Evolutionary conservation across 1,140 invertebrate species (phyloP).

Genomic region (Trachymyrmex septentrionalis): DNA sequence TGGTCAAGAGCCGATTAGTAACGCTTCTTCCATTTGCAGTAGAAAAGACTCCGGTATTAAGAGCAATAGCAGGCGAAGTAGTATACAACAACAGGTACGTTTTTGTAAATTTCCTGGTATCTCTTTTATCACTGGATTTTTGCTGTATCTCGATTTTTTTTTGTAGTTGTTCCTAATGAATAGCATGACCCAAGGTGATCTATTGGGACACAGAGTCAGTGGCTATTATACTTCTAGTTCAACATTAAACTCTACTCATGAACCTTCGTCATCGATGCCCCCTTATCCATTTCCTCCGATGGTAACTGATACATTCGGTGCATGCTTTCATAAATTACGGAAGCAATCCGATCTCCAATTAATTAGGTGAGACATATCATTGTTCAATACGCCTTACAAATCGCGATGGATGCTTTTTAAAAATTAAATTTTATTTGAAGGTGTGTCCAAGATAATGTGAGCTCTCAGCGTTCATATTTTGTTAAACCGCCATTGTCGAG

Average conservation of each 20-base stretch:
- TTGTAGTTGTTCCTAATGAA: slow-evolving; percentile 89
- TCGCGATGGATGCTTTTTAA: neutral
- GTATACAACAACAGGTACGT: slow-evolving; percentile 93
- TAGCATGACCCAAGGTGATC: slow-evolving; percentile 90
- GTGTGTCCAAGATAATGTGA: slow-evolving; percentile 93
- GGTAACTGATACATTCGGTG: slow-evolving; percentile 87
- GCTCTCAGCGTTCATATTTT: slow-evolving; percentile 94
- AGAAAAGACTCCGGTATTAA: slow-evolving; percentile 95
- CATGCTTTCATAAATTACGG: slow-evolving; percentile 92
- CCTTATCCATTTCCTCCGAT: slow-evolving; percentile 85
- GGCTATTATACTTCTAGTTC: slow-evolving; percentile 95
- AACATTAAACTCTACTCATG: slow-evolving; percentile 87
- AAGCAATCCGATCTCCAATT: slow-evolving; percentile 96
- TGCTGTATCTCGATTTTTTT: slow-evolving; percentile 15
- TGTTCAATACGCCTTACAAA: neutral
- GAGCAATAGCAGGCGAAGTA: slow-evolving; percentile 93
- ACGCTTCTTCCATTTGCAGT: slow-evolving; percentile 92
- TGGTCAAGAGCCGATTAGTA: slow-evolving; percentile 89
- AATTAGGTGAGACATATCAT: slow-evolving; percentile 87
- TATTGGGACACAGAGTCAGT: slow-evolving; percentile 93
- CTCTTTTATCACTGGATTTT: slow-evolving; percentile 9
- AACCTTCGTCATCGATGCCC: slow-evolving; percentile 83
- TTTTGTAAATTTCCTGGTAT: neutral
- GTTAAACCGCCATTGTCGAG: slow-evolving; percentile 94
- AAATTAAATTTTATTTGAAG: slow-evolving; percentile 67